These are phyloP conservation scores for Salticus scenicus DNA, from an alignment of 2,888 invertebrate species.

Conservation along the genomic window DNA sequence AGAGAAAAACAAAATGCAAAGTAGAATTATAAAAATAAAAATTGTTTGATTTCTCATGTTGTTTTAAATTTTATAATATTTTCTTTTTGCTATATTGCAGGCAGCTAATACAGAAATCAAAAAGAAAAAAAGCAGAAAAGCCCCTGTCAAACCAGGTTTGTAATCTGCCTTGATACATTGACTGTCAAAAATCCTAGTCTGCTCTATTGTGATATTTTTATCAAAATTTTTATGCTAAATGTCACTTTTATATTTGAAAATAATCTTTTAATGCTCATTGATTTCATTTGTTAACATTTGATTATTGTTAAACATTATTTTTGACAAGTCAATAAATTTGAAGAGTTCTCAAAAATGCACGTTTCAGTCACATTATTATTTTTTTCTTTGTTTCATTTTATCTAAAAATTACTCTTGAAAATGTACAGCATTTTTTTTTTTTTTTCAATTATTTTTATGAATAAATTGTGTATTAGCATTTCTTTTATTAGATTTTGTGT, in stretches of 20 bases:
- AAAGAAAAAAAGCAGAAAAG: slow-evolving; percentile 45
- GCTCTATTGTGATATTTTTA: slow-evolving; percentile 46
- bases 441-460: no score
- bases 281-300: neutral
- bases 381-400: no score
- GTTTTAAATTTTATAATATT: neutral
- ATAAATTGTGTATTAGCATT: no score
- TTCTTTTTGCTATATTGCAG: slow-evolving; percentile 22
- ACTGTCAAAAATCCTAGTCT: slow-evolving; percentile 33
- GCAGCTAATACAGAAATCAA: slow-evolving; percentile 27
- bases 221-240: neutral
- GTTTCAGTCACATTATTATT: no score
- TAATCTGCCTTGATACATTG: slow-evolving; percentile 25
- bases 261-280: neutral
- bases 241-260: no score
- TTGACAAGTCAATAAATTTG: neutral
- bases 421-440: no score
- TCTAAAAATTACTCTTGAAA: no score
- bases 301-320: neutral
- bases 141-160: slow-evolving; percentile 62
- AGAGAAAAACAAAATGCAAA: no score
- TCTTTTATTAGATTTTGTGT: no score
- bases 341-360: neutral
- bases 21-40: no score
- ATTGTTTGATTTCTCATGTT: no score